Conservation (phyloP, 2,888 invertebrate species). For the Nezara viridula region DNA sequence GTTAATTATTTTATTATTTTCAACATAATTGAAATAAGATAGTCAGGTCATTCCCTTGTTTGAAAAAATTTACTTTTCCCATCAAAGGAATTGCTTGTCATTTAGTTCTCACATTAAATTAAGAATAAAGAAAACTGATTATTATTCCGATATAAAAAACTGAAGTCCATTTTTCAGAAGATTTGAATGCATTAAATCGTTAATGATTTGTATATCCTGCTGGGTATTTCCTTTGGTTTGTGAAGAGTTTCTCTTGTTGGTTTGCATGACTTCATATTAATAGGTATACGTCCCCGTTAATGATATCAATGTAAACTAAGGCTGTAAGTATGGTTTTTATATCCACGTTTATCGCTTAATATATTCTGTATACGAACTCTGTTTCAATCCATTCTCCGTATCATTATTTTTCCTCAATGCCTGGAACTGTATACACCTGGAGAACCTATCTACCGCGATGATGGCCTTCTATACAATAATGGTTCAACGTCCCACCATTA, state of each 20-base stretch:
- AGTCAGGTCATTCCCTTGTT: not conserved
- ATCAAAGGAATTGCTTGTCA: not conserved
- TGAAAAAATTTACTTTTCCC: not conserved
- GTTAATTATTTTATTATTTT: too few relatives aligned
- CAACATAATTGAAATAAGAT: not conserved
- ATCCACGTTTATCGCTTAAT: not conserved
- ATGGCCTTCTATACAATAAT: slow-evolving; percentile 8
- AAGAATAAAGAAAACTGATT: not conserved
- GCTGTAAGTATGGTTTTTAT: not conserved
- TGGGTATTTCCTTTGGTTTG: not conserved
- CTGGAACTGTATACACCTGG: not conserved
- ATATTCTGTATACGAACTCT: not conserved
- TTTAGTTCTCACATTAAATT: not conserved
- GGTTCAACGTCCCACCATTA: slow-evolving; percentile 48
- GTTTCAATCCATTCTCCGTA: not conserved
- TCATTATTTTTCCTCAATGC: not conserved
- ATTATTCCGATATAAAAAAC: not conserved
- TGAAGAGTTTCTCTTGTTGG: not conserved
- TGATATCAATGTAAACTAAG: too few relatives aligned
- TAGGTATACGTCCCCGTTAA: not conserved
- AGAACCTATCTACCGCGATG: slow-evolving; percentile 3
- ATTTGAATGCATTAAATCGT: not conserved
- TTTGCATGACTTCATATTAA: not conserved
- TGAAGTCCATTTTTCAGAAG: not conserved
- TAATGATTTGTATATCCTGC: not conserved